Conservation (phyloP, 2,888 invertebrate species). For the Amphipyra tragopoginis region DNA sequence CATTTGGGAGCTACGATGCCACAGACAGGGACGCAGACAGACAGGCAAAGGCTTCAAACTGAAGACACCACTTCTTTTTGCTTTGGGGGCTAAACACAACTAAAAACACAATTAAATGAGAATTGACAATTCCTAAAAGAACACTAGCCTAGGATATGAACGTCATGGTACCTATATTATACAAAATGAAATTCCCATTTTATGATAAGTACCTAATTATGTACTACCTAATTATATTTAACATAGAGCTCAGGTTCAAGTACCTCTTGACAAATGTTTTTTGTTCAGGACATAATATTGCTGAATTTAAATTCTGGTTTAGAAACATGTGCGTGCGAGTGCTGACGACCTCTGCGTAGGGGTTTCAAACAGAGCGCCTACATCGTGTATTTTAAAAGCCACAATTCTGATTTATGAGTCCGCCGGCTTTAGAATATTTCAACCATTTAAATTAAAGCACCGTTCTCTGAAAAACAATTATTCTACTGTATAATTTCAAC, state of each 20-base stretch:
- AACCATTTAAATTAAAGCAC: slow-evolving; percentile 14
- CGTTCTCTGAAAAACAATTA: slow-evolving; percentile 15
- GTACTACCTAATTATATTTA: neutral
- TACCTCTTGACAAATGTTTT: slow-evolving; percentile 8
- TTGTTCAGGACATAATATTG: slow-evolving; percentile 11
- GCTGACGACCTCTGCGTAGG: slow-evolving; percentile 9
- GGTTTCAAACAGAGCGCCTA: slow-evolving; percentile 5
- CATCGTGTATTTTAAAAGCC: slow-evolving; percentile 26
- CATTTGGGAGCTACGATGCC: too few relatives aligned
- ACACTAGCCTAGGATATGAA: too few relatives aligned
- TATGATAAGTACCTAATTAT: too few relatives aligned
- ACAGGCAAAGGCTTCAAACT: too few relatives aligned
- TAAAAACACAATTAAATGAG: too few relatives aligned
- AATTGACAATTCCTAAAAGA: too few relatives aligned
- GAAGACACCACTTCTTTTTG: too few relatives aligned
- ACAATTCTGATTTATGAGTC: slow-evolving; percentile 17
- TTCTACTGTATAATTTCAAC: slow-evolving; percentile 12
- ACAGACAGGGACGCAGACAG: too few relatives aligned
- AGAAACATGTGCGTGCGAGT: slow-evolving; percentile 4
- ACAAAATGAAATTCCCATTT: neutral
- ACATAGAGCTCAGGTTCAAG: neutral
- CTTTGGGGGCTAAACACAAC: too few relatives aligned
- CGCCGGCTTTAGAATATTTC: slow-evolving; percentile 15
- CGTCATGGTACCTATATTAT: too few relatives aligned
- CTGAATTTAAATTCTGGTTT: slow-evolving; percentile 22